Evolutionary conservation across 2,888 invertebrate species (phyloP).

Genomic region (Nebria brevicollis): DNA sequence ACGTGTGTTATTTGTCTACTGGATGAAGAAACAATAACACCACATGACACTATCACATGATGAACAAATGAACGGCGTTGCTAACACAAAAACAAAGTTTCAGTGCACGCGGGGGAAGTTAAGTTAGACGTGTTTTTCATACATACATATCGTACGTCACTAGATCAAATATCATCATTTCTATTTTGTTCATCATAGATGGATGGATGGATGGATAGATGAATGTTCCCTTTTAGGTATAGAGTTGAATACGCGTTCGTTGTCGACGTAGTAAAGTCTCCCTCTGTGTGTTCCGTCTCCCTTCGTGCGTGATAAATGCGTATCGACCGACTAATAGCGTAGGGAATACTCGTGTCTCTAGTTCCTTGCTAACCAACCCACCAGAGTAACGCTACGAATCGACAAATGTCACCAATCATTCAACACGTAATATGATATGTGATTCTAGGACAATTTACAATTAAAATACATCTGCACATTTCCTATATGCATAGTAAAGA

Average conservation of each 20-base stretch:
- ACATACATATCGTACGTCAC: background rate
- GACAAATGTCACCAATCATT: slow-evolving; percentile 1
- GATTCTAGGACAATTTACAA: background rate
- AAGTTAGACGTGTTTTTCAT: background rate
- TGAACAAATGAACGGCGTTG: background rate
- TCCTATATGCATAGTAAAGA: too few relatives aligned
- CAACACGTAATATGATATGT: background rate
- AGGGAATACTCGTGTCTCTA: background rate
- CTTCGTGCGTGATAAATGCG: background rate
- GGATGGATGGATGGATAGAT: background rate
- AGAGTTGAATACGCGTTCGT: background rate
- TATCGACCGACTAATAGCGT: slow-evolving; percentile 1
- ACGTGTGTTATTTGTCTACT: background rate
- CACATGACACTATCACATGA: slow-evolving; percentile 28
- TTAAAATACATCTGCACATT: background rate
- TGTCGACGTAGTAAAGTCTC: background rate
- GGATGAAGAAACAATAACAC: background rate
- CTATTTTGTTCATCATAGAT: background rate
- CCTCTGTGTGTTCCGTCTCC: background rate
- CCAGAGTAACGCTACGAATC: background rate
- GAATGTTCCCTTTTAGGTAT: background rate
- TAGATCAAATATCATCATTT: background rate
- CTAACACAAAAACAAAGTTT: background rate
- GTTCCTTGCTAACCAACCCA: background rate
- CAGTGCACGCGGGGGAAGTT: background rate